These are phyloP conservation scores for Volucella bombylans DNA, from an alignment of 2,888 invertebrate species.

Conservation along the genomic window DNA sequence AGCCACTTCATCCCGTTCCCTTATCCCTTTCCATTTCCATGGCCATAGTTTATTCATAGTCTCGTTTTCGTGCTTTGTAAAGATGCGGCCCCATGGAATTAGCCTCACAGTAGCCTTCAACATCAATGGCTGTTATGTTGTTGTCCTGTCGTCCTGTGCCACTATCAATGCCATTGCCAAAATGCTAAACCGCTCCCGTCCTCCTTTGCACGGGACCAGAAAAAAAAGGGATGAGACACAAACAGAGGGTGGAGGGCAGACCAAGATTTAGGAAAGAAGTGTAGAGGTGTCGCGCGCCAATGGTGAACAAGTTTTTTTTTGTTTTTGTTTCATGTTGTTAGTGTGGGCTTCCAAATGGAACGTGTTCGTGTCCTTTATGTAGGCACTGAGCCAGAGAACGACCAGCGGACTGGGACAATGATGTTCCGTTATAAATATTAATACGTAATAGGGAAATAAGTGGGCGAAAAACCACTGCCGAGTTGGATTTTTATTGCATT, in stretches of 20 bases:
- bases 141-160: slow-evolving; percentile 19
- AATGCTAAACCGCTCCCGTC: background rate
- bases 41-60: slow-evolving; percentile 63
- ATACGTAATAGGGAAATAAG: slow-evolving; percentile 62
- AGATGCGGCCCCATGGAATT: slow-evolving; percentile 61
- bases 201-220: too few species aligned
- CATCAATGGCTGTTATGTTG: slow-evolving; percentile 49
- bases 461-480: slow-evolving; percentile 55
- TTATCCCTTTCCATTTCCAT: background rate
- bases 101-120: slow-evolving; percentile 53
- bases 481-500: slow-evolving; percentile 59
- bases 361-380: slow-evolving; percentile 44
- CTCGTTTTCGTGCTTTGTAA: slow-evolving; percentile 56
- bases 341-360: slow-evolving; percentile 3
- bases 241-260: background rate
- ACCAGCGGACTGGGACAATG: slow-evolving; percentile 5
- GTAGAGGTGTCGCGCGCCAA: slow-evolving; percentile 41
- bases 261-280: slow-evolving; percentile 20
- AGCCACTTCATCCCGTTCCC: too few species aligned
- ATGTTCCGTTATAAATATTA: slow-evolving; percentile 57
- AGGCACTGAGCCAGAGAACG: slow-evolving; percentile 15
- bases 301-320: slow-evolving; percentile 29
- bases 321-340: too few species aligned
- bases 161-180: background rate
- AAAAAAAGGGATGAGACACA: too few species aligned